Evolutionary conservation across 1,140 invertebrate genomes (phyloP).

Genomic region (Dreissena polymorpha): DNA sequence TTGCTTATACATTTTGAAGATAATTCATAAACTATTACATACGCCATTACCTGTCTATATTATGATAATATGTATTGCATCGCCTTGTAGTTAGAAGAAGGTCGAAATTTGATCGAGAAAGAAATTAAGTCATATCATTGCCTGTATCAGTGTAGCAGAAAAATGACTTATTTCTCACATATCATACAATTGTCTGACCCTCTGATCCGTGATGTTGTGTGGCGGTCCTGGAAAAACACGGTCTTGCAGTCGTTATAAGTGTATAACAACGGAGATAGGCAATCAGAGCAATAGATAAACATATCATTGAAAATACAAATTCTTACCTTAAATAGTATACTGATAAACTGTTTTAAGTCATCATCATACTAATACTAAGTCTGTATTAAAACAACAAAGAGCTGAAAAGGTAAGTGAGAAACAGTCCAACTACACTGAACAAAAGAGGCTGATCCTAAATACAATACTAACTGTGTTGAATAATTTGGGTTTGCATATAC

Average conservation of each 20-base stretch:
- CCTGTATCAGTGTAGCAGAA: no score
- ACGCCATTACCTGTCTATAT: no score
- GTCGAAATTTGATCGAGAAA: no score
- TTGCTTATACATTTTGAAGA: no score
- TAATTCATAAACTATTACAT: no score
- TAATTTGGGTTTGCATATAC: no score
- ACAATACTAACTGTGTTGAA: no score
- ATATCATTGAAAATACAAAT: background rate
- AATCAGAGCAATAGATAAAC: background rate
- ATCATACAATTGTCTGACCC: background rate
- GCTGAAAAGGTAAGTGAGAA: background rate
- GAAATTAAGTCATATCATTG: no score
- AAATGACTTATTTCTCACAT: background rate
- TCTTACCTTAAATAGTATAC: background rate
- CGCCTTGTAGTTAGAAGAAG: no score
- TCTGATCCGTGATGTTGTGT: slow-evolving; percentile 5
- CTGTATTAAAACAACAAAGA: background rate
- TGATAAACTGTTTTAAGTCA: background rate
- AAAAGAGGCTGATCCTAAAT: background rate
- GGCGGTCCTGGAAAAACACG: slow-evolving; percentile 13
- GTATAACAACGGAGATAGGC: background rate
- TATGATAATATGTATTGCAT: no score
- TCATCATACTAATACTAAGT: no score
- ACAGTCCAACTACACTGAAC: background rate
- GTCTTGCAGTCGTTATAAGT: background rate